These are phyloP conservation scores for Clarias pachynema DNA, from an alignment of 2,797 vertebrate genomes.

Conservation along the genomic window DNA sequence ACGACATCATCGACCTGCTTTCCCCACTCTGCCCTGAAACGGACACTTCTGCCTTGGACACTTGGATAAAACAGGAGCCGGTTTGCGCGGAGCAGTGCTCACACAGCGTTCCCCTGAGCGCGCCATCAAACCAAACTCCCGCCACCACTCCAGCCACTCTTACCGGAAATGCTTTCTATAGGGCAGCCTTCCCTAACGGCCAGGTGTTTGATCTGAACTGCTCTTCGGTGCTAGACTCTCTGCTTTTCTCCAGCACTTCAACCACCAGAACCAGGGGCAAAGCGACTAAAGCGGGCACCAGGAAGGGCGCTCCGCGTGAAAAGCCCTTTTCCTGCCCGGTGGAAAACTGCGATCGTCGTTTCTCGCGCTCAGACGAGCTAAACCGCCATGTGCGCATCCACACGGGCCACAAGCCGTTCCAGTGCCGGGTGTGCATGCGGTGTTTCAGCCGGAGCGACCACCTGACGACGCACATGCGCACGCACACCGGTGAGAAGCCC, in stretches of 20 bases:
- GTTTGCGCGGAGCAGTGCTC: conserved; percentile 66
- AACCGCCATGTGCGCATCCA: conserved; percentile 94
- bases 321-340: conserved; percentile 85
- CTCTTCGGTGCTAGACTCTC: conserved; percentile 64
- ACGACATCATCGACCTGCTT: conserved; percentile 69
- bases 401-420: conserved; percentile 94
- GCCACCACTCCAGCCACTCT: conserved; percentile 57
- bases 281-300: conserved; percentile 57
- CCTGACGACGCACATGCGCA: conserved; percentile 94
- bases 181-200: conserved; percentile 37
- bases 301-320: conserved; percentile 80
- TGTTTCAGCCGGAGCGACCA: conserved; percentile 97
- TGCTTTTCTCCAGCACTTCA: conserved; percentile 69
- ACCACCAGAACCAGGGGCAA: conserved; percentile 68
- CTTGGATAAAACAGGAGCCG: conserved; percentile 73
- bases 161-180: conserved; percentile 59
- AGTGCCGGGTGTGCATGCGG: conserved; percentile 90
- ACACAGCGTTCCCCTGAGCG: conserved; percentile 56
- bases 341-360: conserved; percentile 87
- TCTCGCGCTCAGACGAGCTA: conserved; percentile 91
- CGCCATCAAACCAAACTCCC: conserved; percentile 48
- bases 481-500: conserved; percentile 93
- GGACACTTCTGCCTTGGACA: conserved; percentile 53
- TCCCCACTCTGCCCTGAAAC: conserved; percentile 66
- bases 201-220: conserved; percentile 42